A percentile compares a stretch with the other conserved stretches of the same genome.
Evolutionary conservation across 2,113 vertebrate species (phyloP).

Genomic region (Lanius collurio): DNA sequence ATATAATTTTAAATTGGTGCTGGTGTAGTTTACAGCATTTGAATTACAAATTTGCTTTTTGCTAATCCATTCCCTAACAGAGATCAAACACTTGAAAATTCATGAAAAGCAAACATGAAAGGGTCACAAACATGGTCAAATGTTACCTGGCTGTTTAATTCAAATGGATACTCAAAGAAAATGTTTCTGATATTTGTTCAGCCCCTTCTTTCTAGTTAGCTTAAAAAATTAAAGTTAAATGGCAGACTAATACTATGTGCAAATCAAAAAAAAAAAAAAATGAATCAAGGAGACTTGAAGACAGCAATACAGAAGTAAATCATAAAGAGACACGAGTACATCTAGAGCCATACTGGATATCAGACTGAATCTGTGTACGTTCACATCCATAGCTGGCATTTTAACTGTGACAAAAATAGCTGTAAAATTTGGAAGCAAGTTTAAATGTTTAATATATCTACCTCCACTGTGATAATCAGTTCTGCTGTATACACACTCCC

Average conservation of each 20-base stretch:
- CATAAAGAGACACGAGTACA: not conserved
- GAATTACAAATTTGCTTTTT: conserved; percentile 69
- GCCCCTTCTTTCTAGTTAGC: conserved; percentile 43
- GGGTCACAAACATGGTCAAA: conserved; percentile 67
- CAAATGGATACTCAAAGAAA: conserved; percentile 66
- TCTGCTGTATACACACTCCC: not conserved
- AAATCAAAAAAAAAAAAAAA: conserved; percentile 31
- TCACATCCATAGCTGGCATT: not conserved
- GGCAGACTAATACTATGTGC: conserved; percentile 51
- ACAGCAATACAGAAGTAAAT: conserved; percentile 14
- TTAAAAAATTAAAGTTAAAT: conserved; percentile 70
- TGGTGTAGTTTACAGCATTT: conserved; percentile 50
- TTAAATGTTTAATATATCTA: not conserved
- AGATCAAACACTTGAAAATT: conserved; percentile 68
- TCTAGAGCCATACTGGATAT: not conserved
- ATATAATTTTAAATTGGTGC: conserved; percentile 57
- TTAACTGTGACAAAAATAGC: not conserved
- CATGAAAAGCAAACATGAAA: conserved; percentile 66
- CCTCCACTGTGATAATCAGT: not conserved
- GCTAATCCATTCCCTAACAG: conserved; percentile 63
- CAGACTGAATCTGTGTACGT: not conserved
- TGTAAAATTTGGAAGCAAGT: not conserved
- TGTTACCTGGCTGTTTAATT: conserved; percentile 62
- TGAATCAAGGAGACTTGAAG: conserved; percentile 3
- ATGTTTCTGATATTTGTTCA: conserved; percentile 66